Base-by-base conservation (phyloP, 2,113 vertebrate genomes). In the Pedionomus torquatus region DNA sequence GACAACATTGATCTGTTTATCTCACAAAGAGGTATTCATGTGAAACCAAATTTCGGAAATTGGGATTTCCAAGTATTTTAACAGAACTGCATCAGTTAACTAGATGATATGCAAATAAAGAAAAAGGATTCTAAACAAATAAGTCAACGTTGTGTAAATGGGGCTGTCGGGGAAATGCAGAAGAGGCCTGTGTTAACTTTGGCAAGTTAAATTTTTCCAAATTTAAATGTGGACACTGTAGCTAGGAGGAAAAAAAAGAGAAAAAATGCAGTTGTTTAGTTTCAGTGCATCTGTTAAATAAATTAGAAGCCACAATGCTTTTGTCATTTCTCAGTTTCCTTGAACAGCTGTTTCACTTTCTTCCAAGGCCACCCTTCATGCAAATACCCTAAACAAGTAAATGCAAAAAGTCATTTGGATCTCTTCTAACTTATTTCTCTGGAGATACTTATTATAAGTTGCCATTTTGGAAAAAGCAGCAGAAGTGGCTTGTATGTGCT, bases 241-340 rank as follows among this genome's bases (percentile, higher is more conserved):
- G 18, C 52, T 69, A 24, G 25, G 18, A 64, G 52, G 52, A n/a
- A 61, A 61, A 49, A 57, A 3, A 6, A 39, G 35, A 20, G 9
- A 14, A 28, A 65, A 57, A 92, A 69, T 2, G 3, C 21, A 20
- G 52, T 37, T 86, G 14, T 57, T 69, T 55, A 69, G 33, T 70
- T 64, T 81, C 49, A 93, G n/a, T 30, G 10, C 39, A 90, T 87
- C 63, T 80, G 43, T 93, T 93, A 93, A 90, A 86, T 92, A 83
- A 83, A 90, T 95, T 90, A 90, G 68, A 83, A 90, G 17, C 51
- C 64, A 19, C 71, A 81, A 54, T 80, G 51, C 23, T 89, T 74
- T 9, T 28, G 31, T 88, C 35, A 75, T 92, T 90, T 95, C 95
- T 94, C 79, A 74, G 49, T 95, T 89, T 35, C 41, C 17, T 82